Conservation (phyloP, 2,888 invertebrate genomes). For the Tiliacea citrago region DNA sequence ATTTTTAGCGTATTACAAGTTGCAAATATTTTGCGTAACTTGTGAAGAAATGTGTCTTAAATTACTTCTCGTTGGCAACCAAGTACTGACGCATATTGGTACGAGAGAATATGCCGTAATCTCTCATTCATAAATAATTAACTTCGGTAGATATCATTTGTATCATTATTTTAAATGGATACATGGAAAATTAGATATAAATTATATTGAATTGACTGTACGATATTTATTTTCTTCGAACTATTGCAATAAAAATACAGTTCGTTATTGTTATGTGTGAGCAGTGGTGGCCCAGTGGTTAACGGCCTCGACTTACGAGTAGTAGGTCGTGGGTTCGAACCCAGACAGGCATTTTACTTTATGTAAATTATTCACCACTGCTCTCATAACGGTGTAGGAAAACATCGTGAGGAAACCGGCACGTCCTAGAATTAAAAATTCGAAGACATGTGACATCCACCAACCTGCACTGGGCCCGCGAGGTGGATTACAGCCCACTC, state of each 20-base stretch:
- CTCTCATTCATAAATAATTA: conserved; percentile 61
- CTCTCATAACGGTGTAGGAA: no score
- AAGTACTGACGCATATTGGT: conserved; percentile 16
- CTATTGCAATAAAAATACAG: not conserved
- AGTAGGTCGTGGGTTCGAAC: no score
- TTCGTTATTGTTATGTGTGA: not conserved
- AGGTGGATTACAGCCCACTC: no score
- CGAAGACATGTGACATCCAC: no score
- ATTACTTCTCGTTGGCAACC: conserved; percentile 46
- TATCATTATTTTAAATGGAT: conserved; percentile 42
- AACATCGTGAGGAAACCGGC: no score
- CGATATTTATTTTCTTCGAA: not conserved
- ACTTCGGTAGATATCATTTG: conserved; percentile 39
- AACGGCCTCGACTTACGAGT: no score
- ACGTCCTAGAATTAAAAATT: no score
- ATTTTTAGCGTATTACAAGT: conserved; percentile 40
- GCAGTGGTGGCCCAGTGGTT: no score
- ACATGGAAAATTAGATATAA: conserved; percentile 13
- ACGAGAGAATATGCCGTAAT: conserved; percentile 37
- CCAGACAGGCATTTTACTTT: no score
- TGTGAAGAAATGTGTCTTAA: conserved; percentile 45
- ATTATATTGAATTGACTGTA: conserved; percentile 10
- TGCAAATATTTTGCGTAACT: conserved; percentile 57
- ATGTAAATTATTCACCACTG: no score
- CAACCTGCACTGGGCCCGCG: no score